Conservation (phyloP, 2,797 vertebrate genomes). For the Pteropus rufus region DNA sequence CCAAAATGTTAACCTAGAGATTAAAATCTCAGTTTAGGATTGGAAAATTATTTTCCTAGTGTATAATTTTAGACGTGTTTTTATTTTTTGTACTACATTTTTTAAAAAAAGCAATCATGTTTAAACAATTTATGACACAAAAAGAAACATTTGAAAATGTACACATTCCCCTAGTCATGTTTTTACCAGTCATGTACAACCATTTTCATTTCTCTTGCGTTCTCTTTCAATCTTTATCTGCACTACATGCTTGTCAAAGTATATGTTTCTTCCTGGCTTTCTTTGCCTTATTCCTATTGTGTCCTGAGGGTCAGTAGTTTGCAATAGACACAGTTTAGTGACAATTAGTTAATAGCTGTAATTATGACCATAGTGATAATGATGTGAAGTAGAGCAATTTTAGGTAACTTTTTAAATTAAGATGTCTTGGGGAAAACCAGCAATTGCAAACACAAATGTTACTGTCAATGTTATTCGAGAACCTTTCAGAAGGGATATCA, state of each 20-base stretch:
- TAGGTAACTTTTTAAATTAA: neutral
- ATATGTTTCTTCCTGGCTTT: neutral
- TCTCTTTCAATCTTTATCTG: neutral
- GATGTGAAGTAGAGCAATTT: neutral
- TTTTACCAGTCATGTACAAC: neutral
- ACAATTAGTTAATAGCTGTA: neutral
- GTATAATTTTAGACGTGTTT: neutral
- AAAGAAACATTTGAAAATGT: neutral
- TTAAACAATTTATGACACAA: conserved; percentile 21
- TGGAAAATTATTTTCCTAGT: neutral
- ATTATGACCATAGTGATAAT: neutral
- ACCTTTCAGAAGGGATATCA: neutral
- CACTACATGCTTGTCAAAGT: neutral
- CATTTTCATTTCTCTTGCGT: neutral
- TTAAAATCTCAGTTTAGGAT: neutral
- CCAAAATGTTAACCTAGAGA: neutral
- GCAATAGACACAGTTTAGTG: neutral
- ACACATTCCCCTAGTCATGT: neutral
- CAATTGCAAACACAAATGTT: neutral
- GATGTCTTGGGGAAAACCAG: neutral
- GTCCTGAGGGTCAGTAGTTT: neutral
- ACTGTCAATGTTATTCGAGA: neutral
- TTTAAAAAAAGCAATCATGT: neutral
- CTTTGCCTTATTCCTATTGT: neutral
- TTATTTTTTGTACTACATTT: neutral